Conservation (phyloP, 2,113 vertebrate species). For the Ancistrus triradiatus region DNA sequence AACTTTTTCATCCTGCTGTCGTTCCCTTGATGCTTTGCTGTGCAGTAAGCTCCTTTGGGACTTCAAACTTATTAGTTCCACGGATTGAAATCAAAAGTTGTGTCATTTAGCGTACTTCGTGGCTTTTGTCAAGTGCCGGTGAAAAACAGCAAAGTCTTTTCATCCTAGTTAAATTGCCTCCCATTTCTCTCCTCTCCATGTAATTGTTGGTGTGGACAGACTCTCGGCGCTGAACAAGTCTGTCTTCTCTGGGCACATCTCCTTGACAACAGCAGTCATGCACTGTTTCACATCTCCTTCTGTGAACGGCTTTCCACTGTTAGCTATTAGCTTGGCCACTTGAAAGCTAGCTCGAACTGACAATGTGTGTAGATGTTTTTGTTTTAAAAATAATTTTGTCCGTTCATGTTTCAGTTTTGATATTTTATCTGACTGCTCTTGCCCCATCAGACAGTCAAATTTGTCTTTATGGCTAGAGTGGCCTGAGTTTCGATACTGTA, state of each 20-base stretch:
- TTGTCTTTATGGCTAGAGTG: neutral
- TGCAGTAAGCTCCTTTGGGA: conserved; percentile 1
- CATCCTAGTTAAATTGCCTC: neutral
- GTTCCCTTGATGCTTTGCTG: neutral
- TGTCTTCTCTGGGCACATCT: neutral
- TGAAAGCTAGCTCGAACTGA: neutral
- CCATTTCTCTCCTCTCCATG: neutral
- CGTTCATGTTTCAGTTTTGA: neutral
- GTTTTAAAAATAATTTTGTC: neutral
- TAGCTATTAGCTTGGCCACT: neutral
- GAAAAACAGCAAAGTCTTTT: conserved; percentile 8
- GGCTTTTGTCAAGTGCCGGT: conserved; percentile 7
- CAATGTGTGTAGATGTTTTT: neutral
- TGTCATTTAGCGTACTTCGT: neutral
- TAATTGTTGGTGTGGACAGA: neutral
- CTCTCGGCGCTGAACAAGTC: neutral
- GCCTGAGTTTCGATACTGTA: no score
- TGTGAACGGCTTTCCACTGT: neutral
- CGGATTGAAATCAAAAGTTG: neutral
- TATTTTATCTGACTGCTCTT: neutral
- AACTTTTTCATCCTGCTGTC: neutral
- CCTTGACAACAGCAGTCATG: conserved; percentile 1
- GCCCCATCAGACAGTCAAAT: neutral
- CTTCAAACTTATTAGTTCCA: neutral
- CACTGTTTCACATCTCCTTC: conserved; percentile 9